Conservation (phyloP, 1,140 invertebrate species). For the Tetramorium alpestre region DNA sequence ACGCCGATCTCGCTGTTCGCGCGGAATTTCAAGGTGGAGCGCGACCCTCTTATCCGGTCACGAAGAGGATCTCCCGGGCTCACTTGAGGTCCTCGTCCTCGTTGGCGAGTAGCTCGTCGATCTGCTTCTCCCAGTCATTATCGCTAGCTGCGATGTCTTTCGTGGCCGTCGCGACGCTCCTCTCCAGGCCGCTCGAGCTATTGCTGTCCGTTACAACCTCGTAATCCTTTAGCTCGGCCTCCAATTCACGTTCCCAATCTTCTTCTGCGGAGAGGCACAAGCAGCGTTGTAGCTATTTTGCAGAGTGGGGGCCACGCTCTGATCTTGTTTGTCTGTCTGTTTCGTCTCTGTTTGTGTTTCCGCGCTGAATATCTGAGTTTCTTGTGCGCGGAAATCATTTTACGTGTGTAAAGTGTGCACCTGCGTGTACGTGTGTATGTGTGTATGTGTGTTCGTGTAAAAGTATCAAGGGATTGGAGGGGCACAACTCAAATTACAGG, state of each 20-base stretch:
- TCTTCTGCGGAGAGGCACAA: constrained; percentile 89
- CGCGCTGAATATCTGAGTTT: constrained; percentile 29
- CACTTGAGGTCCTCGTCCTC: constrained; percentile 85
- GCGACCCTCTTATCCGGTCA: constrained; percentile 61
- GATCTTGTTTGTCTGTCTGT: constrained; percentile 57
- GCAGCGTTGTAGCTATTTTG: constrained; percentile 83
- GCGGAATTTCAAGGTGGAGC: constrained; percentile 50
- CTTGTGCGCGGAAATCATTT: constrained; percentile 23
- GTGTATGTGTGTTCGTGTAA: background rate
- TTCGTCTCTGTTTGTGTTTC: constrained; percentile 53
- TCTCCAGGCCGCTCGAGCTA: constrained; percentile 60
- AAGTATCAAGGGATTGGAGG: background rate
- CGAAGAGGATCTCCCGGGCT: constrained; percentile 55
- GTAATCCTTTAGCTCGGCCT: constrained; percentile 96
- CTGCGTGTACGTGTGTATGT: background rate
- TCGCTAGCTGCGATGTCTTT: constrained; percentile 68
- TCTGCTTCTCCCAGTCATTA: constrained; percentile 87
- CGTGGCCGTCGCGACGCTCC: constrained; percentile 57
- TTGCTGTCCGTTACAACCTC: constrained; percentile 89
- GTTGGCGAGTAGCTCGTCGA: constrained; percentile 86
- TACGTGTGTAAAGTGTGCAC: constrained; percentile 47
- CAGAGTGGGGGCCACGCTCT: constrained; percentile 73
- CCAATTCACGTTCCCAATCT: constrained; percentile 97
- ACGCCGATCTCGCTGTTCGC: constrained; percentile 15
- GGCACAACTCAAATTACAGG: constrained; percentile 64